Conservation (phyloP, 2,113 vertebrate genomes). For the Origma solitaria region DNA sequence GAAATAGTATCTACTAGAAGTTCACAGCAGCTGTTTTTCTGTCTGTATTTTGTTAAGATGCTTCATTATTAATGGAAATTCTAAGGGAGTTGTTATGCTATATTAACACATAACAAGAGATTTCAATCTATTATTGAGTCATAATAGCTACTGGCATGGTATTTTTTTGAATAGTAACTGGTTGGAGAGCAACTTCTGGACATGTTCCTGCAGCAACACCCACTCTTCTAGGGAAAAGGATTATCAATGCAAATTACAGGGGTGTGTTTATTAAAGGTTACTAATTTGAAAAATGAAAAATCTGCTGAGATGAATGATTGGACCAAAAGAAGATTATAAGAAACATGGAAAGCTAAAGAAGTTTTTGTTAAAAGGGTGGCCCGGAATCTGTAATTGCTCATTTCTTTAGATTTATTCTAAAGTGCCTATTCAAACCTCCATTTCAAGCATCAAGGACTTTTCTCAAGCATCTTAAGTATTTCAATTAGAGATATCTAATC, state of each 20-base stretch:
- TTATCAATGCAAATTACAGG: slow-evolving; percentile 57
- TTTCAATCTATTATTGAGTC: slow-evolving; percentile 49
- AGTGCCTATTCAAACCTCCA: neutral
- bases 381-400: neutral
- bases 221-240: slow-evolving; percentile 55
- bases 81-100: neutral
- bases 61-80: slow-evolving; percentile 33
- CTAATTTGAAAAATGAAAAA: slow-evolving; percentile 47
- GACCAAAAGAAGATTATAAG: neutral
- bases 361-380: neutral
- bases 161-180: slow-evolving; percentile 13
- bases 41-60: slow-evolving; percentile 4
- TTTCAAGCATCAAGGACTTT: neutral
- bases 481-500: neutral
- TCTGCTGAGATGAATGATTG: slow-evolving; percentile 6
- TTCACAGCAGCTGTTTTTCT: neutral
- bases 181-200: slow-evolving; percentile 41
- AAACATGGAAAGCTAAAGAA: neutral
- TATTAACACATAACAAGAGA: slow-evolving; percentile 26
- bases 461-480: neutral
- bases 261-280: slow-evolving; percentile 48
- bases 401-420: neutral
- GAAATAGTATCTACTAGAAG: neutral
- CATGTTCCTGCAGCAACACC: slow-evolving; percentile 52
- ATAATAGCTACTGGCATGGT: slow-evolving; percentile 36